Percentiles rank a stretch among this genome's conserved stretches.
Conservation (phyloP, 2,888 invertebrate genomes). For the Cordilura impudica region DNA sequence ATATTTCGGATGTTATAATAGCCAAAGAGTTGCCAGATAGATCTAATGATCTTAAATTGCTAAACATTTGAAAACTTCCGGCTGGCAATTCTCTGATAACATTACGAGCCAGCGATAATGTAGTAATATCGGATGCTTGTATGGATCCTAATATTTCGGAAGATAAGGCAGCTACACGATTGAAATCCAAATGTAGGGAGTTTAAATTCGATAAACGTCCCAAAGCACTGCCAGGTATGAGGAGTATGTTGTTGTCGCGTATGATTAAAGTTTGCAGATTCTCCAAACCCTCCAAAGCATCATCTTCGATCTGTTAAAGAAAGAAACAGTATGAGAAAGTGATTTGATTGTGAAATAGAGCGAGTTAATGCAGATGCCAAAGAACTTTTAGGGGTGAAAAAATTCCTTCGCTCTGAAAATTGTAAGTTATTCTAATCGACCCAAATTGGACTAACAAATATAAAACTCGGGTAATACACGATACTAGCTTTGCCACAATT, state of each 20-base stretch:
- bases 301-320: constrained; percentile 87
- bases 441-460: too few species aligned
- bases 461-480: too few species aligned
- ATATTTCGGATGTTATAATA: constrained; percentile 85
- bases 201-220: constrained; percentile 87
- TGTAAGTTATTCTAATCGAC: too few species aligned
- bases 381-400: too few species aligned
- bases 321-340: too few species aligned
- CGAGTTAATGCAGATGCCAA: too few species aligned
- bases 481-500: too few species aligned
- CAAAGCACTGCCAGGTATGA: constrained; percentile 90
- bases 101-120: constrained; percentile 88
- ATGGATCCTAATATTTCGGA: constrained; percentile 87
- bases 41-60: constrained; percentile 84
- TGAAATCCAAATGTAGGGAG: constrained; percentile 88
- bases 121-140: constrained; percentile 83
- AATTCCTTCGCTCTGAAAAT: too few species aligned
- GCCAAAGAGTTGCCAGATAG: constrained; percentile 89
- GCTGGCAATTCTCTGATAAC: constrained; percentile 91
- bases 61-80: constrained; percentile 88
- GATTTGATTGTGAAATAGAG: too few species aligned
- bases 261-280: constrained; percentile 87
- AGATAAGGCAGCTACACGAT: constrained; percentile 91
- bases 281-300: constrained; percentile 89
- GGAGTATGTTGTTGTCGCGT: constrained; percentile 91